These are phyloP conservation scores for Tachuris rubrigastra DNA, from an alignment of 2,113 vertebrate genomes.

Conservation along the genomic window DNA sequence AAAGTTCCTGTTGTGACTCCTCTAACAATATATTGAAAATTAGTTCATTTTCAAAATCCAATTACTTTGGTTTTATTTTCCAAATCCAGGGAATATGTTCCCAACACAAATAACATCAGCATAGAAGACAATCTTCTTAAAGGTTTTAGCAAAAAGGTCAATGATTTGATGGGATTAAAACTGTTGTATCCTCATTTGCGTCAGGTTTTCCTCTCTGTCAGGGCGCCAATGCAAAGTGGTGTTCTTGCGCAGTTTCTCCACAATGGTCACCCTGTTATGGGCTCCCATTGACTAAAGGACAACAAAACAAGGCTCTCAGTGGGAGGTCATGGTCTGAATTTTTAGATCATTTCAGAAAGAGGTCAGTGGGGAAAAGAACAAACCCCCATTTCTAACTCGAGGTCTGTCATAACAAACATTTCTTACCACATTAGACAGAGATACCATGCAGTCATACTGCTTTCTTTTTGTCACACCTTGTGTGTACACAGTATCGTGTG, in stretches of 20 bases:
- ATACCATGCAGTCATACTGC: fast-evolving
- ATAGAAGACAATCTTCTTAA: background rate
- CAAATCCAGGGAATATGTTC: background rate
- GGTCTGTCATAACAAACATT: background rate
- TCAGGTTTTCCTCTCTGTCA: background rate
- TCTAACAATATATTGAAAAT: background rate
- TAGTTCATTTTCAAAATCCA: background rate
- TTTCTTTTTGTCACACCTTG: background rate
- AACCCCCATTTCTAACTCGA: background rate
- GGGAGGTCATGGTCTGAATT: background rate
- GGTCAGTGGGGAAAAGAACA: background rate
- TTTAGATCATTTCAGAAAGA: background rate
- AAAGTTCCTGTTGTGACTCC: background rate
- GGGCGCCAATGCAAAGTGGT: background rate
- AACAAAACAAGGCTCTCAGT: background rate
- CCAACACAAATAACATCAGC: background rate
- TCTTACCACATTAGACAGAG: background rate
- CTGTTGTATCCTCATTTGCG: background rate
- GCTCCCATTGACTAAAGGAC: background rate
- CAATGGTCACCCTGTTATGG: background rate
- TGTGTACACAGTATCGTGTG: background rate
- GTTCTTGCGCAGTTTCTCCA: background rate
- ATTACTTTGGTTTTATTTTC: background rate
- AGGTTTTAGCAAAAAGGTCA: background rate
- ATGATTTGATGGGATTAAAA: background rate